Evolutionary conservation across 2,888 invertebrate genomes (phyloP).

Genomic region (Cerastis rubricosa): DNA sequence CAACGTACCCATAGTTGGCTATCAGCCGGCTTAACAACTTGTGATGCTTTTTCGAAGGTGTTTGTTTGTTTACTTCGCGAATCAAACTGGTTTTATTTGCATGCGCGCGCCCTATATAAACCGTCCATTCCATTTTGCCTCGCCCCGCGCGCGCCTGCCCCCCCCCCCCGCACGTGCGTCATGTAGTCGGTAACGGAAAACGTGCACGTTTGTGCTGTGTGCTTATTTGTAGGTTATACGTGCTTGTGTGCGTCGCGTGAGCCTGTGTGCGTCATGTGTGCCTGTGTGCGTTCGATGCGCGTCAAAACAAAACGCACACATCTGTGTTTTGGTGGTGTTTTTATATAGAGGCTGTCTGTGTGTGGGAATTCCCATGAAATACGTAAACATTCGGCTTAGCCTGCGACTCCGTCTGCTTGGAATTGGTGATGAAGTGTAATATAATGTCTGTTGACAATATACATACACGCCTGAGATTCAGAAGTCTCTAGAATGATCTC

Average conservation of each 20-base stretch:
- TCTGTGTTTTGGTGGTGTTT: constrained; percentile 9
- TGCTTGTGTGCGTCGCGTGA: constrained; percentile 51
- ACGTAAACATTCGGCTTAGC: constrained; percentile 17
- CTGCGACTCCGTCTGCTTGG: constrained; percentile 6
- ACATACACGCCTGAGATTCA: no score
- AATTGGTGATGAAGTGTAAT: neutral
- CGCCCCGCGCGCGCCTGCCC: constrained; percentile 61
- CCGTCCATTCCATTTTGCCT: constrained; percentile 72
- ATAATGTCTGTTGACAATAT: neutral
- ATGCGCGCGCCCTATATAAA: constrained; percentile 85
- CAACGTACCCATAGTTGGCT: constrained; percentile 85
- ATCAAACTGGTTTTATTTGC: constrained; percentile 82
- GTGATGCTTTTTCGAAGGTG: constrained; percentile 74
- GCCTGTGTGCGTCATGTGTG: constrained; percentile 57
- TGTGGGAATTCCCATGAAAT: constrained; percentile 46
- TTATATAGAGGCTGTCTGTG: constrained; percentile 5
- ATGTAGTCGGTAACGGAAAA: constrained; percentile 64
- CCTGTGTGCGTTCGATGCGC: constrained; percentile 65
- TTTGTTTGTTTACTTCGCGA: constrained; percentile 84
- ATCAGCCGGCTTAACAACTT: constrained; percentile 72
- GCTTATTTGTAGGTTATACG: constrained; percentile 53
- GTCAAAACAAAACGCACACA: constrained; percentile 73
- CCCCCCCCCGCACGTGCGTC: constrained; percentile 81
- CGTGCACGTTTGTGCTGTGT: constrained; percentile 57
- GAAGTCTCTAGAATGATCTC: neutral